Evolutionary conservation across 2,888 invertebrate genomes (phyloP), one percentile per base, ranked within the genome.

Genomic region (Rosalia funebris): DNA sequence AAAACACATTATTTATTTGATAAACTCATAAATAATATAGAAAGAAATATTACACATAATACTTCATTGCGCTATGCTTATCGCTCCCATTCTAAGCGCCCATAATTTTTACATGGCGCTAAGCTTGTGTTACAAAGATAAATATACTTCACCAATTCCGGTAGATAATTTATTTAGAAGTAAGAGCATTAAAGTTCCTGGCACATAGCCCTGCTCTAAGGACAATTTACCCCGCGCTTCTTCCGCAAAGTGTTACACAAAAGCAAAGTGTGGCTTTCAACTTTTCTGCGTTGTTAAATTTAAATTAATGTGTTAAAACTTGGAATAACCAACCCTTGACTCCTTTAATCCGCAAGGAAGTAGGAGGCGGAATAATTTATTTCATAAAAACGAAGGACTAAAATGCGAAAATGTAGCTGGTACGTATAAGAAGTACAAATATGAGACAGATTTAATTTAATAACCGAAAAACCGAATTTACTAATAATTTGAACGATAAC

Each of bases 101-200:
- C 50, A 39, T 25, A 50, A 50, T 50, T 39, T 50, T 50, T 39
- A 39, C 20, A 14, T 44, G 20, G 20, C 44, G 25, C 44, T 44
- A 20, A 44, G 25, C 39, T 39, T 39, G 39, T 15, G 19, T 15
- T 50, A 20, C 39, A 50, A 50, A 50, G 50, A 50, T 50, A 50
- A 50, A 50, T 50, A 36, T 37, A 36, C 48, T 48, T 50, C 39
- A 12, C 50, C 50, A 50, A 50, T 39, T 50, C 39, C 20, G 25
- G 12, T 20, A 19, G 37, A 50, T 39, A 50, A 36, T 34, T 34
- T 48, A 36, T 48, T 48, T 48, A 37, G 36, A 34, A 36, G 34
- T 37, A 19, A 48, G 36, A 12, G 19, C 48, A 48, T 48, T 48
- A 48, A 34, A 48, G 36, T 48, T 36, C 48, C 19, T 37, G 34